These are phyloP conservation scores for Pantala flavescens DNA, from an alignment of 1,140 invertebrate genomes.

Conservation along the genomic window DNA sequence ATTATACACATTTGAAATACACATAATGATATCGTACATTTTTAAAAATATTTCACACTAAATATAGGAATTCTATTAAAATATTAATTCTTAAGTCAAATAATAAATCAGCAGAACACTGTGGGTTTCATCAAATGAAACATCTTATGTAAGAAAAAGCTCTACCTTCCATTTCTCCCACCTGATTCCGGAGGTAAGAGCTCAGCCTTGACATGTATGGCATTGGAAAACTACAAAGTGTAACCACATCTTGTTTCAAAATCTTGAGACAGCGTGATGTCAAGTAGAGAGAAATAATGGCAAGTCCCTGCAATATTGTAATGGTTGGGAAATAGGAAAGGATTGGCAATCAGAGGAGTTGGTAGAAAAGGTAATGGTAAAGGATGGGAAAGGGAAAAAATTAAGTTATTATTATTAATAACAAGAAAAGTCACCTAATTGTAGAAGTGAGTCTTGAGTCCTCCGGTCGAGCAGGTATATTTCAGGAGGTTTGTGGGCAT, in stretches of 20 bases:
- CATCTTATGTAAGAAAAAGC: no score
- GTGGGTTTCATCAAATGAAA: no score
- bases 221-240: slow-evolving; percentile 15
- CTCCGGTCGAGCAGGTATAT: slow-evolving; percentile 48
- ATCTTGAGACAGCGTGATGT: slow-evolving; percentile 6
- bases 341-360: background rate
- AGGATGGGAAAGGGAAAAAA: background rate
- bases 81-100: no score
- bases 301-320: slow-evolving; percentile 11
- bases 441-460: slow-evolving; percentile 38
- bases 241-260: background rate
- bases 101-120: no score
- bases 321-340: background rate
- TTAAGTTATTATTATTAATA: background rate
- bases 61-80: no score
- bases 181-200: slow-evolving; percentile 8
- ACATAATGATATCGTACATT: no score
- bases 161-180: background rate
- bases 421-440: slow-evolving; percentile 27
- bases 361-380: background rate
- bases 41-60: no score
- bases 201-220: slow-evolving; percentile 12
- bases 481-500: slow-evolving; percentile 59
- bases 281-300: slow-evolving; percentile 3
- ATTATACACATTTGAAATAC: no score